Base-by-base conservation (phyloP, 1,140 invertebrate genomes). In the Bombus waltoni region DNA sequence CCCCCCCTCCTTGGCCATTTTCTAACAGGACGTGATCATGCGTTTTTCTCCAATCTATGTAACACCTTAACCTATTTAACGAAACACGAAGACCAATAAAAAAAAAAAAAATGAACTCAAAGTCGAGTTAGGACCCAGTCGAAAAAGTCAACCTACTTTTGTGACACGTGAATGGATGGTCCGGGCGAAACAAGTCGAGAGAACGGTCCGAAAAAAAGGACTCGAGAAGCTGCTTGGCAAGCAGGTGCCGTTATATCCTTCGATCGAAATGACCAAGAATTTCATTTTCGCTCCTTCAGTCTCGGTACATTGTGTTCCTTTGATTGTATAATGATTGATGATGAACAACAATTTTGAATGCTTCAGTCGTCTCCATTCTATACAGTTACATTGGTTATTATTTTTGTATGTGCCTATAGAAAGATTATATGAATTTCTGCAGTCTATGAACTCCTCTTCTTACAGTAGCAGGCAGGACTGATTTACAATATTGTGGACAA, bases 61-160 rank as follows among this genome's bases (percentile, higher is more conserved):
- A 25, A 28, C 44, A 66, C 8, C 40, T 4, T 72, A 71, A 59
- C 28, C 47, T 40, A 47, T 47, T 81, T 73, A 38, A 11, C 10
- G 25, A 74, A 22, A 32, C 22, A 18, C 28, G 9, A 1, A 18
- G 25, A 13, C 18, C 0, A 18, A 62, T 2, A 32, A 32, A 32
- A 32, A 32, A 32, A 32, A 32, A 57, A 42, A 35, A 70, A 53
- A 57, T 18, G 28, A 22, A n/a, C 25, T 28, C 40, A 11, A 22
- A 2, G 22, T 1, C 35, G 11, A 44, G 13, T 73, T 28, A 28
- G 68, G 62, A 38, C 11, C 13, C 6, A 22, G 44, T 59, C 66
- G n/a, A 44, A 70, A 71, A 71, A 59, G 8, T 1, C 28, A 75
- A 32, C 83, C 83, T 35, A 84, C 83, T 84, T 84, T 5, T 22